Base-by-base conservation (phyloP, 1,140 invertebrate species). In the Ceratosolen fusciceps region DNA sequence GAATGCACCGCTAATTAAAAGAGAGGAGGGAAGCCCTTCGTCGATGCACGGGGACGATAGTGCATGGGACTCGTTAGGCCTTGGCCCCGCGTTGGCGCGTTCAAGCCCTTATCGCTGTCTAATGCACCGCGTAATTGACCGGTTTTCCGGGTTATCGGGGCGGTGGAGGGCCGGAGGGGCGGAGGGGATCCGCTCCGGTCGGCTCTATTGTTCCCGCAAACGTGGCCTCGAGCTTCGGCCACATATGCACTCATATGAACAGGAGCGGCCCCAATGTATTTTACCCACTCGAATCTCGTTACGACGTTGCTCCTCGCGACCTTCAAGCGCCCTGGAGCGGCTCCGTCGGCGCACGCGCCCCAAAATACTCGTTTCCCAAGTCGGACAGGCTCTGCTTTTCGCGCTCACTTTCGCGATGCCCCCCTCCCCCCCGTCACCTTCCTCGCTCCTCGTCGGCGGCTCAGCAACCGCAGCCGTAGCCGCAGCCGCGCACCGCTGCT, bases 41-140 rank as follows among this genome's bases (percentile, higher is more conserved):
- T n/a, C n/a, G 12, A 26, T 7, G n/a, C 21, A 31, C 10, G n/a
- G 34, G n/a, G n/a, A n/a, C n/a, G n/a, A n/a, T n/a, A n/a, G n/a
- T n/a, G n/a, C n/a, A n/a, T n/a, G n/a, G n/a, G 26, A 68, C 14
- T 52, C 34, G 65, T 9, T 67, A 34, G 26, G 47, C 24, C 47
- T 52, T 54, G 24, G 29, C 47, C 9, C 49, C 10, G 49, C 5
- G 10, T 21, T 16, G 14, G 49, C 0, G 56, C 54, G 54, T 43
- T 54, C 58, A 16, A 47, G 21, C 58, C 60, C 65, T 79, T 79
- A 74, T 79, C 77, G 70, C 12, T 74, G 77, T 74, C 71, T 79
- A 79, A 79, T 79, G 77, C 77, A 79, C 67, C 77, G 77, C 56
- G 71, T 79, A 79, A 79, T 79, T 79, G 71, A 60, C 21, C n/a